Conservation (phyloP, 2,113 vertebrate species). For the Chaetodon trifascialis region DNA sequence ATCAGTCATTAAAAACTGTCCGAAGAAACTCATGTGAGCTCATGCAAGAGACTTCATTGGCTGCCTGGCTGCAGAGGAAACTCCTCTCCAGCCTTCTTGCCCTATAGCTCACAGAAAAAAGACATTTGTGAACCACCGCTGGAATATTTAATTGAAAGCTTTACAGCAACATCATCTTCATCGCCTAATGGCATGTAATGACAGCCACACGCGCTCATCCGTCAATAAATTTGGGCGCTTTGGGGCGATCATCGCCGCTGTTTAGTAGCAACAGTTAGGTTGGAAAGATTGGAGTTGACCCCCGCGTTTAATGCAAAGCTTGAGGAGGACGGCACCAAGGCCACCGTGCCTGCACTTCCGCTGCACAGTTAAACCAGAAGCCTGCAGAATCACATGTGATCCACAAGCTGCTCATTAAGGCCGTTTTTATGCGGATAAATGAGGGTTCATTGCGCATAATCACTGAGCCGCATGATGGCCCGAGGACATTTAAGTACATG, state of each 20-base stretch:
- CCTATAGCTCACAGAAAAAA: constrained; percentile 68
- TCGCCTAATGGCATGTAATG: constrained; percentile 55
- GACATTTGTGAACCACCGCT: constrained; percentile 75
- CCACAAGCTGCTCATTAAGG: constrained; percentile 42
- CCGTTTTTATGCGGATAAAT: constrained; percentile 44
- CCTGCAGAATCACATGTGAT: background rate
- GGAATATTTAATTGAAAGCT: constrained; percentile 71
- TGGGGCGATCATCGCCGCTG: constrained; percentile 7
- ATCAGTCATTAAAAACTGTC: constrained; percentile 94
- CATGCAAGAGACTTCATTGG: constrained; percentile 86
- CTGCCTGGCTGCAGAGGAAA: constrained; percentile 85
- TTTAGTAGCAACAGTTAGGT: constrained; percentile 63
- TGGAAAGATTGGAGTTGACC: constrained; percentile 59
- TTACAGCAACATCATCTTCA: constrained; percentile 53
- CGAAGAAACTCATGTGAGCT: constrained; percentile 84
- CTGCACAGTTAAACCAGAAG: constrained; percentile 2
- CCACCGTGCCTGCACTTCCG: constrained; percentile 6
- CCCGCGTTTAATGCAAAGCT: constrained; percentile 37
- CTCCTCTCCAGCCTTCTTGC: constrained; percentile 80
- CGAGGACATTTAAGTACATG: constrained; percentile 42
- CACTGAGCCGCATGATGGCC: constrained; percentile 27
- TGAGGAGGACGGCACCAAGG: constrained; percentile 39
- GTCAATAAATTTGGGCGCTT: constrained; percentile 37
- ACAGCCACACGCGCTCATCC: constrained; percentile 19
- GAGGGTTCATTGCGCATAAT: constrained; percentile 44